Conservation (phyloP, 2,888 invertebrate genomes). For the Eupeodes luniger region DNA sequence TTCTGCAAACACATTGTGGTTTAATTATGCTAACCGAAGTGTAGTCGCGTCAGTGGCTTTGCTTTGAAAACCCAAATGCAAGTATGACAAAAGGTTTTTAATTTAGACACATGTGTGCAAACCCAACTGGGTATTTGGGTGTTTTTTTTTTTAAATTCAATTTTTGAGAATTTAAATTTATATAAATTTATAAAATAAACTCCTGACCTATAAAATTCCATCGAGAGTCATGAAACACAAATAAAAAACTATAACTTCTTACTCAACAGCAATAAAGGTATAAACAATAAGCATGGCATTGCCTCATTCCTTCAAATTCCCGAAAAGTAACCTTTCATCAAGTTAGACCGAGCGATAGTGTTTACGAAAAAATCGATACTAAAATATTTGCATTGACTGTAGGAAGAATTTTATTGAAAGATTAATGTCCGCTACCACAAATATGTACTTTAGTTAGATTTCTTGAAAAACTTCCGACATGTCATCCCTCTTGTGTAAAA, state of each 20-base stretch:
- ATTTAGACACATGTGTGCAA: background rate
- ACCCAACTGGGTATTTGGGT: background rate
- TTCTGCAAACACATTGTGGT: conserved; percentile 62
- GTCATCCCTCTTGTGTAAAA: conserved; percentile 35
- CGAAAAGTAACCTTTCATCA: background rate
- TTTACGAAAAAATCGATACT: background rate
- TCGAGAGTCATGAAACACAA: no score
- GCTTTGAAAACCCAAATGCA: conserved; percentile 31
- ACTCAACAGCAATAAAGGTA: no score
- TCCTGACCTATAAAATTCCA: no score
- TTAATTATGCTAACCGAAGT: conserved; percentile 53
- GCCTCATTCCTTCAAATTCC: background rate
- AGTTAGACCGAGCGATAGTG: background rate
- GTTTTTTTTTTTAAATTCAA: background rate
- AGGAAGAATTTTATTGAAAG: conserved; percentile 38
- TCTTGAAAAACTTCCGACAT: conserved; percentile 27
- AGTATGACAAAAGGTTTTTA: conserved; percentile 21
- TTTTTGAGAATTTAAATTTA: background rate
- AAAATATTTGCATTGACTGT: conserved; percentile 20
- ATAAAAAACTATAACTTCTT: no score
- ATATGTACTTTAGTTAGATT: conserved; percentile 22
- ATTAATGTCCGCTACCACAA: conserved; percentile 36
- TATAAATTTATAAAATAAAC: background rate
- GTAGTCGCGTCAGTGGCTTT: conserved; percentile 49
- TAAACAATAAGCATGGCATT: background rate